phyloP scores from a whole-genome alignment of 1,140 invertebrate species.

The Macrotrachela quadricornifera region DNA sequence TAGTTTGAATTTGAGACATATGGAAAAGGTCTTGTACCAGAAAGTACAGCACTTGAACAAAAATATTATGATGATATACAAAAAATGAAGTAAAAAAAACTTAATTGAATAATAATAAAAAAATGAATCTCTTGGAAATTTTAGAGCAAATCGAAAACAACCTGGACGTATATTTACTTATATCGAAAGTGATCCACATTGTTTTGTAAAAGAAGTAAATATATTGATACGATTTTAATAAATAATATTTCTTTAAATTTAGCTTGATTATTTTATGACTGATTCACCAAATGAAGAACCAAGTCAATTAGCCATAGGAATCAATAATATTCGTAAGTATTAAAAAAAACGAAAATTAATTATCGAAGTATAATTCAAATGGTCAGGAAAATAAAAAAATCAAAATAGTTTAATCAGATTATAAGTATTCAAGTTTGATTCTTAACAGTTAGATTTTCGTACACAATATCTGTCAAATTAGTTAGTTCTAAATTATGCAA shows the following conservation, averaged over 20 bases:
- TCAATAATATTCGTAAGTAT: too few species aligned
- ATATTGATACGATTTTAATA: neutral
- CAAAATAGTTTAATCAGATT: too few species aligned
- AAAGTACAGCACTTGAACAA: neutral
- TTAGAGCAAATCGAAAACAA: neutral
- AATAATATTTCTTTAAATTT: neutral
- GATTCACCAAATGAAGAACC: too few species aligned
- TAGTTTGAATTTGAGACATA: slow-evolving; percentile 1
- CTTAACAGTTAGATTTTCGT: too few species aligned
- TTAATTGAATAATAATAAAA: neutral
- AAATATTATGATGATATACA: neutral
- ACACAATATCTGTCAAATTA: too few species aligned
- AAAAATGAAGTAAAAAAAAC: neutral
- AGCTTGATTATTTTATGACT: too few species aligned
- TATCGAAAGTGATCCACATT: slow-evolving; percentile 4
- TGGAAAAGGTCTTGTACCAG: neutral
- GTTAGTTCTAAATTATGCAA: too few species aligned
- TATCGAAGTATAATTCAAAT: too few species aligned
- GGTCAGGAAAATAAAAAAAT: too few species aligned
- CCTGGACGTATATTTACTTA: slow-evolving; percentile 7
- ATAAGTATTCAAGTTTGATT: too few species aligned
- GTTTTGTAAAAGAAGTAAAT: slow-evolving; percentile 5
- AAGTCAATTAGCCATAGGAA: too few species aligned
- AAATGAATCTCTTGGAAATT: neutral
- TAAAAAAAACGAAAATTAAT: too few species aligned